A percentile compares a stretch with the other conserved stretches of the same genome.
Conservation (phyloP, 2,797 vertebrate genomes). For the Bovichtus variegatus region DNA sequence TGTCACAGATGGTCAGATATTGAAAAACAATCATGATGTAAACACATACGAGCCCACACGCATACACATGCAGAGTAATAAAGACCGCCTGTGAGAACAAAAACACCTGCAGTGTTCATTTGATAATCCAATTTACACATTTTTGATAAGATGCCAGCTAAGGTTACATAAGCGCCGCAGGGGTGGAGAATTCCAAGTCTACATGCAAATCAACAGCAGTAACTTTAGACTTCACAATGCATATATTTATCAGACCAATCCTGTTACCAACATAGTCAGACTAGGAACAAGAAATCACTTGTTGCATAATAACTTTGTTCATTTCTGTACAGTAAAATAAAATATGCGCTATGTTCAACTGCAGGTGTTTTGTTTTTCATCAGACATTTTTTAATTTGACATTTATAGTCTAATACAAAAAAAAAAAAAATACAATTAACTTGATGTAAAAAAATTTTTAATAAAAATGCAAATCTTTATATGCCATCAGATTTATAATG, state of each 20-base stretch:
- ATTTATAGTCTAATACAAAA: background rate
- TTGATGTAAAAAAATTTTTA: slow-evolving; percentile 27
- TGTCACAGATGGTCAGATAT: slow-evolving; percentile 31
- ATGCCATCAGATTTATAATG: background rate
- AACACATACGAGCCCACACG: slow-evolving; percentile 37
- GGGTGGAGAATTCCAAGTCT: no score
- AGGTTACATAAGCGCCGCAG: slow-evolving; percentile 16
- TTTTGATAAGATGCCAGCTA: slow-evolving; percentile 16
- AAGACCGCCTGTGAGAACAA: slow-evolving; percentile 58
- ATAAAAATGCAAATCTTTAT: no score
- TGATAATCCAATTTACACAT: slow-evolving; percentile 29
- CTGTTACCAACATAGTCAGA: background rate
- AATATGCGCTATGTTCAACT: slow-evolving; percentile 14
- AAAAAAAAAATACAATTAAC: background rate
- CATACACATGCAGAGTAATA: slow-evolving; percentile 27
- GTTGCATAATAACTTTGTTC: background rate
- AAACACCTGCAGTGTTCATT: slow-evolving; percentile 66
- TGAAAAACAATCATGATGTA: slow-evolving; percentile 28
- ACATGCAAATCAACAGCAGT: slow-evolving; percentile 4
- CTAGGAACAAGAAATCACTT: background rate
- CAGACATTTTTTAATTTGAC: slow-evolving; percentile 18
- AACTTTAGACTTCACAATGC: background rate
- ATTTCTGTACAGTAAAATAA: background rate
- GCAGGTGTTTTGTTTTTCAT: slow-evolving; percentile 69
- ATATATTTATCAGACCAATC: background rate